Conservation (phyloP, 1,140 invertebrate species). For the Macrobrachium nipponense region DNA sequence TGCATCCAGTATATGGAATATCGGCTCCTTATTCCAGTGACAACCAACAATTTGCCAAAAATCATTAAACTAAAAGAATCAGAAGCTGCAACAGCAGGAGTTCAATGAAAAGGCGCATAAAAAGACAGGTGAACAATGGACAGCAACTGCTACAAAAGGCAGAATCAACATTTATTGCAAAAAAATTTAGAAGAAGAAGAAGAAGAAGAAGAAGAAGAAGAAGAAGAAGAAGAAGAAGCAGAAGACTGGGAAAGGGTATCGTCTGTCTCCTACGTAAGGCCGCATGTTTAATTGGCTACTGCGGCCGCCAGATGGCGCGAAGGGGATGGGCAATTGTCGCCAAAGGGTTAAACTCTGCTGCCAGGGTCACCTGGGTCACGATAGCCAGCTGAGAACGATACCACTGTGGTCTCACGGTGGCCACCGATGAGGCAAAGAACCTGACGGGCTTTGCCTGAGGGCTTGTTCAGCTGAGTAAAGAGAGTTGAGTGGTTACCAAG, state of each 20-base stretch:
- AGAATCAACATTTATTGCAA: background rate
- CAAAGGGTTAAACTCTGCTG: conserved; percentile 43
- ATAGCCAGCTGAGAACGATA: conserved; percentile 10
- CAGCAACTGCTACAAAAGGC: background rate
- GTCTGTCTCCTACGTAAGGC: too few species aligned
- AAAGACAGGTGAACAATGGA: background rate
- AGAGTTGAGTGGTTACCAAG: too few species aligned
- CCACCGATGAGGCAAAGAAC: too few species aligned
- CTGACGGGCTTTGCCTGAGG: too few species aligned
- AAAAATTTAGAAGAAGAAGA: background rate
- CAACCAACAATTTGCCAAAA: too few species aligned
- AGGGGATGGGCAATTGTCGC: conserved; percentile 32
- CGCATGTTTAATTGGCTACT: conserved; percentile 11
- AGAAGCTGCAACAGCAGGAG: background rate
- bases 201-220: background rate
- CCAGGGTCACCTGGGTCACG: conserved; percentile 36
- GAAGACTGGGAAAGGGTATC: background rate
- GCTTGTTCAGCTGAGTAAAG: too few species aligned
- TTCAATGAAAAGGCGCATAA: background rate
- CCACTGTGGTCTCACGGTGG: conserved; percentile 21
- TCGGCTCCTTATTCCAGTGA: too few species aligned
- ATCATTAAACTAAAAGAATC: background rate
- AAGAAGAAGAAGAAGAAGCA: conserved; percentile 1
- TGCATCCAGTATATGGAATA: too few species aligned
- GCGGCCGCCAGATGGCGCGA: conserved; percentile 44